These are phyloP conservation scores for Oscheius sp. DNA, from an alignment of 2,888 invertebrate genomes.

Conservation along the genomic window DNA sequence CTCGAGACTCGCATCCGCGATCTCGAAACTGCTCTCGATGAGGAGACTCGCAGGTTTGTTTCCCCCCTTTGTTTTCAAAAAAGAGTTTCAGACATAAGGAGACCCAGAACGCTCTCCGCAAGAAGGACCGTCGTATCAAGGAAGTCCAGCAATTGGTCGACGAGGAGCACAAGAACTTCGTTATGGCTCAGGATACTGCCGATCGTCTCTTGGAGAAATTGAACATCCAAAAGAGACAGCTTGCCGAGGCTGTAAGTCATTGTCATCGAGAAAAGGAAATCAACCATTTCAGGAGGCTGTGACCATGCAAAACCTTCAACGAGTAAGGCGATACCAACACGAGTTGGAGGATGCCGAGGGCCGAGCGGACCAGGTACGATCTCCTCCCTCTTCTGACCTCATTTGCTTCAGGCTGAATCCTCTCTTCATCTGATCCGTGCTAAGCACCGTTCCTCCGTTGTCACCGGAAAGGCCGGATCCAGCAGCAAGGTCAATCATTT, in stretches of 20 bases:
- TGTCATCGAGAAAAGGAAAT: neutral
- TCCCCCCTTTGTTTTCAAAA: neutral
- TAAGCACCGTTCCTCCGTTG: constrained; percentile 81
- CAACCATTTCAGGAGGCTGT: constrained; percentile 63
- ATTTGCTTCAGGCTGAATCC: constrained; percentile 91
- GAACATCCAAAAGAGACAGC: constrained; percentile 91
- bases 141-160: constrained; percentile 84
- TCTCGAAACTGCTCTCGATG: constrained; percentile 90
- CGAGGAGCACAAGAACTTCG: constrained; percentile 94
- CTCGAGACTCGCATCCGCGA: constrained; percentile 92
- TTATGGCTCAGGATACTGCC: constrained; percentile 83
- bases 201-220: constrained; percentile 80
- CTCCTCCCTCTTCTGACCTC: too few species aligned
- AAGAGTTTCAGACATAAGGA: constrained; percentile 82
- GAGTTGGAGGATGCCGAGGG: constrained; percentile 94
- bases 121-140: constrained; percentile 96
- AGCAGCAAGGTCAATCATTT: constrained; percentile 37
- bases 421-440: constrained; percentile 92
- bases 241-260: constrained; percentile 85
- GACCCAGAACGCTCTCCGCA: constrained; percentile 94
- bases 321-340: constrained; percentile 96
- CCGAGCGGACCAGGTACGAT: constrained; percentile 41
- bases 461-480: constrained; percentile 52
- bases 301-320: constrained; percentile 83
- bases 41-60: constrained; percentile 82